Base-by-base conservation (phyloP, 2,797 vertebrate species). In the Cynopterus sphinx region DNA sequence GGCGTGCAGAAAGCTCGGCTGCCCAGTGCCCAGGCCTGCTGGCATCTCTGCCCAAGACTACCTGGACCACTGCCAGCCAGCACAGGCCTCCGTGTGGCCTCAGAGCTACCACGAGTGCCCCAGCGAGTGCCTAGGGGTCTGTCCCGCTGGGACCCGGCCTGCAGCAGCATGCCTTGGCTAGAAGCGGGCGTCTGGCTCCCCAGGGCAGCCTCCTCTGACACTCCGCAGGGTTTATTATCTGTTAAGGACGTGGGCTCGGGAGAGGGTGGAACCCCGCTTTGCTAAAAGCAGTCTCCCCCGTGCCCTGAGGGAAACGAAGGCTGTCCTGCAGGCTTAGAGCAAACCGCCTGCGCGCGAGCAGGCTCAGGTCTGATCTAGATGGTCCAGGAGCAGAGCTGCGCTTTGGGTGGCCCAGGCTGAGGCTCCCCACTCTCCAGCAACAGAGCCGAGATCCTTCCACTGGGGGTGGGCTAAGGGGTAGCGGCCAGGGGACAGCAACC, bases 21-120 rank as follows among this genome's bases (percentile, higher is more conserved):
- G 4, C 67, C 73, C 67, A 13, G 90, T 55, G 81, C 90, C 87
- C 4, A 2, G 87, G 87, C 90, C 92, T 93, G 68, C 51, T 92
- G 95, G 86, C 92, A 67, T 61, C 57, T 55, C 77, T 93, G 78
- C 70, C 92, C 70, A 39, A 63, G 73, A 81, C 31, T 12, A 75
- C 84, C 51, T 78, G 94, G 91, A 88, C 39, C 0, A 0, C 65
- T 21, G 96, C 96, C 97, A 91, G 96, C 96, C 97, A 91, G 59
- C 43, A 7, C 21, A 92, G 94, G 73, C 85, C 92, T 33, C 61
- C 79, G 39, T 2, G 5, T 71, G 77, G 78, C 65, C 81, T 82
- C 43, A 19, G 12, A 85, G 90, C 70, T 24, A 16, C 59, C 51
- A 26, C 59, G 3, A 1, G 49, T 39, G 94, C 78, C 83, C 74